Conservation (phyloP, 2,113 vertebrate species). For the Alosa alosa region DNA sequence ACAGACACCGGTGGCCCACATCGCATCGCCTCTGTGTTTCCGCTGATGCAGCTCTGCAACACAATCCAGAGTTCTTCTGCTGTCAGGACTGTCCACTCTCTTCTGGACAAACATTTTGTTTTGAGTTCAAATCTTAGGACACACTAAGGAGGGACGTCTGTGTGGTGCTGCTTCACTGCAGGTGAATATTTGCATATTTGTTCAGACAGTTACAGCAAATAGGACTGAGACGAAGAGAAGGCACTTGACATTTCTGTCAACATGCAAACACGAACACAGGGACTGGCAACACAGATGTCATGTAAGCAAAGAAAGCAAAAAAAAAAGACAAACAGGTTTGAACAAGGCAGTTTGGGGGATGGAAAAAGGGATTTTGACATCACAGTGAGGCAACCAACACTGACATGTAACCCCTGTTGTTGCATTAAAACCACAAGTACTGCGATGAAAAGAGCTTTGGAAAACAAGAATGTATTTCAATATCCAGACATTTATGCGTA, state of each 20-base stretch:
- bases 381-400: background rate
- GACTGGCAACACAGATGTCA: background rate
- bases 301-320: background rate
- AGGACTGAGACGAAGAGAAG: slow-evolving; percentile 50
- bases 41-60: background rate
- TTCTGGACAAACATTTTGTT: background rate
- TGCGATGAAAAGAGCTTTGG: background rate
- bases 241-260: background rate
- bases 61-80: background rate
- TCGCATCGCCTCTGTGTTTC: background rate
- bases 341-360: background rate
- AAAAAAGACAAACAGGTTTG: no score
- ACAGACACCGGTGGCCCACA: background rate
- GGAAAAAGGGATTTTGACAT: background rate
- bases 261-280: background rate
- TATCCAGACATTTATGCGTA: no score
- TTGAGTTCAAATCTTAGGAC: background rate
- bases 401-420: background rate
- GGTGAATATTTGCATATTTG: slow-evolving; percentile 57
- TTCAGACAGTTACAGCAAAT: slow-evolving; percentile 43
- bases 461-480: background rate
- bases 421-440: background rate
- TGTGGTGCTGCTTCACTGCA: slow-evolving; percentile 41
- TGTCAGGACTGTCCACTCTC: background rate
- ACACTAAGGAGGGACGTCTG: background rate